Base-by-base conservation (phyloP, 2,888 invertebrate species). In the Calliscelio sp. region DNA sequence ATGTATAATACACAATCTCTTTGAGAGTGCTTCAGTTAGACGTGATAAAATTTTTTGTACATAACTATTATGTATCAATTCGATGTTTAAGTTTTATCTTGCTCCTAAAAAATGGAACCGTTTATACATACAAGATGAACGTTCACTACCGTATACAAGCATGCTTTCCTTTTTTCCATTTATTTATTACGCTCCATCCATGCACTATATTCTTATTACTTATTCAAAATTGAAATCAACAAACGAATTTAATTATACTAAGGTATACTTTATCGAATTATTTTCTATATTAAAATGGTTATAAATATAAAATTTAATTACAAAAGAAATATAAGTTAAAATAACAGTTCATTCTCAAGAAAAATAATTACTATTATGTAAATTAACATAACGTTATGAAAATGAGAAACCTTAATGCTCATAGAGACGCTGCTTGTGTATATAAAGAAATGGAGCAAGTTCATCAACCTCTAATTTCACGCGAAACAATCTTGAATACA, bases 401-500 rank as follows among this genome's bases (percentile, higher is more conserved):
- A 70, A 61, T 61, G 25, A 51, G 49, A 61, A 51, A 63, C 53
- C 53, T 53, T 20, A 24, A 44, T 4, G 16, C 22, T 61, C 20
- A 16, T 10, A 38, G 55, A 14, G n/a, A 41, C 18, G n/a, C 11
- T 32, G 28, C 53, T 71, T 79, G 38, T 71, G 25, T 20, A 22
- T 38, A 44, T n/a, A 49, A 22, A 66, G 66, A 77, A 77, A 63
- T 71, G 53, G 79, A 46, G 28, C 79, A 79, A 79, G 70, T 79
- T 79, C 79, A 55, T 79, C 70, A 63, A 79, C 79, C 79, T 71
- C 63, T 79, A 79, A 79, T 79, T 79, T 79, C 70, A 71, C 63
- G 63, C 79, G 79, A 71, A 79, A 79, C 70, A 79, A 79, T 79
- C 70, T 79, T 71, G 79, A 79, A 79, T 79, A 71, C 79, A 71